Percentiles rank a stretch among this genome's conserved stretches.
Evolutionary conservation across 2,888 invertebrate genomes (phyloP).

Genomic region (Lasioglossum calceatum): DNA sequence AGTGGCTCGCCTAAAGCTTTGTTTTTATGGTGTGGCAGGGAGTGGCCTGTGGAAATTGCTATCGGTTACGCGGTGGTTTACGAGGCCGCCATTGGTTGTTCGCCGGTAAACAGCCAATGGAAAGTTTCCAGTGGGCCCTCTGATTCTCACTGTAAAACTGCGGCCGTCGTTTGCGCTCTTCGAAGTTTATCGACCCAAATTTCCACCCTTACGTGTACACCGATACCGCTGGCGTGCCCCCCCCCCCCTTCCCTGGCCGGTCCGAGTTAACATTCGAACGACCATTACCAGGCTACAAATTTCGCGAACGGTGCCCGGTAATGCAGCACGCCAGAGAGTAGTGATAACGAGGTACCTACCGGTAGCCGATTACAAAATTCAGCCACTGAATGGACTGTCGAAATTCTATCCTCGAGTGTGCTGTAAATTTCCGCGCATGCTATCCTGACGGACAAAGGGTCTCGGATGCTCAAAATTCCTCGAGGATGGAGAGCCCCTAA

Average conservation of each 20-base stretch:
- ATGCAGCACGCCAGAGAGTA: background rate
- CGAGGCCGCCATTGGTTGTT: conserved; percentile 52
- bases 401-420: conserved; percentile 10
- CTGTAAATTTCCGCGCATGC: conserved; percentile 3
- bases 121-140: conserved; percentile 48
- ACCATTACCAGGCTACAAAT: conserved; percentile 28
- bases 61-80: conserved; percentile 63
- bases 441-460: background rate
- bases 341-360: conserved; percentile 13
- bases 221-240: background rate
- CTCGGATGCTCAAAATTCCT: conserved; percentile 8
- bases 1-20: conserved; percentile 31
- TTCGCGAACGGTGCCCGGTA: background rate
- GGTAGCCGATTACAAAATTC: conserved; percentile 38
- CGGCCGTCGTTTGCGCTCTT: conserved; percentile 16
- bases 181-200: conserved; percentile 47
- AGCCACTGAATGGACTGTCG: background rate
- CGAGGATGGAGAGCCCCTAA: background rate
- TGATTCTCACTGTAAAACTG: conserved; percentile 50
- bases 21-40: conserved; percentile 39
- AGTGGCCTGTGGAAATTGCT: conserved; percentile 53
- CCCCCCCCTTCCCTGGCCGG: background rate
- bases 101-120: conserved; percentile 63
- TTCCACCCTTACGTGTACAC: conserved; percentile 18
- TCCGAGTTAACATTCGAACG: conserved; percentile 3